phyloP scores from a whole-genome alignment of 2,888 invertebrate species.

The Caenorhabditis becei region DNA sequence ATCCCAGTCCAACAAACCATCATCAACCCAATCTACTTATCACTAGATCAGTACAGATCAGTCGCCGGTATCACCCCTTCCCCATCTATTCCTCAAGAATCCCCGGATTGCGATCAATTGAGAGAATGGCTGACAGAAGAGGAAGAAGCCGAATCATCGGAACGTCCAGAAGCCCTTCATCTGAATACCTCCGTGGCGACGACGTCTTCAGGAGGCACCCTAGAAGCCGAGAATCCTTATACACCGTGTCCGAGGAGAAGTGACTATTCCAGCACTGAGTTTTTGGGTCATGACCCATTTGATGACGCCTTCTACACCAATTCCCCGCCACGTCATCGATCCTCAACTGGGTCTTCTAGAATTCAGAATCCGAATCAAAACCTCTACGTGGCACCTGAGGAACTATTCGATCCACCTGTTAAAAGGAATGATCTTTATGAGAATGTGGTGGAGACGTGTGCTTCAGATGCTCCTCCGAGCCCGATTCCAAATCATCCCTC shows the following conservation, averaged over 20 bases:
- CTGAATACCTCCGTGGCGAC: constrained; percentile 13
- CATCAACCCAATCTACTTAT: constrained; percentile 61
- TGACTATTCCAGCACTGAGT: constrained; percentile 36
- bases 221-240: constrained; percentile 52
- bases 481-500: constrained; percentile 3
- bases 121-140: constrained; percentile 57
- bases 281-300: constrained; percentile 28
- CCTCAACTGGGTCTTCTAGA: constrained; percentile 13
- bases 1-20: constrained; percentile 33
- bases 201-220: neutral
- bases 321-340: constrained; percentile 2
- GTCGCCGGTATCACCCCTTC: constrained; percentile 42
- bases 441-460: constrained; percentile 45
- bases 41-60: constrained; percentile 47
- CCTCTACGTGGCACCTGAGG: constrained; percentile 30
- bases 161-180: constrained; percentile 22
- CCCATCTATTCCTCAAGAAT: constrained; percentile 25
- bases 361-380: constrained; percentile 50
- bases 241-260: constrained; percentile 51
- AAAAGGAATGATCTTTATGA: constrained; percentile 19
- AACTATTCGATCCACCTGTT: neutral
- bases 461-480: neutral
- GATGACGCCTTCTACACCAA: constrained; percentile 35
- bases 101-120: constrained; percentile 37
- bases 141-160: constrained; percentile 32